Conservation (phyloP, 2,113 vertebrate species). For the Terrapene triunguis region DNA sequence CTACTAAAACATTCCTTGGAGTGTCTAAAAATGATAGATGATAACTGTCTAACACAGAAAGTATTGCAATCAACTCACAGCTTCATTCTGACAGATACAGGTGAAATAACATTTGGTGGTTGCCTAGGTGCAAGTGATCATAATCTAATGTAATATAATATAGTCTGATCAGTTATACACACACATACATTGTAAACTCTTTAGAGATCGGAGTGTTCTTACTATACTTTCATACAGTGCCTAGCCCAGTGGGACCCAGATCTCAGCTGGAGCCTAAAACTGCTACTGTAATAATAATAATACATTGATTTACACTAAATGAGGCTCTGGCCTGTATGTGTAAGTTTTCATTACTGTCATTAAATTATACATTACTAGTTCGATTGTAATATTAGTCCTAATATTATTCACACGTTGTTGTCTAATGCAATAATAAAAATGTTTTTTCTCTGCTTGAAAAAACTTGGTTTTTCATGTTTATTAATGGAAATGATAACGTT, state of each 20-base stretch:
- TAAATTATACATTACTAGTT: neutral
- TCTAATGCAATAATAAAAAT: neutral
- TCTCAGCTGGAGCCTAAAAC: neutral
- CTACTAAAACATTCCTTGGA: neutral
- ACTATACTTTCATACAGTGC: rapidly evolving
- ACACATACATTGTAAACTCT: rapidly evolving
- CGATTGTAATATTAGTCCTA: neutral
- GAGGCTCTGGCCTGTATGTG: neutral
- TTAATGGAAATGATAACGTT: neutral
- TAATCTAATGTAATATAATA: neutral
- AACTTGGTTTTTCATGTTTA: neutral
- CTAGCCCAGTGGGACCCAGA: rapidly evolving
- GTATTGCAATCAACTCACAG: neutral
- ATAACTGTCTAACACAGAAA: neutral
- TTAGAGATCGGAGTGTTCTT: rapidly evolving
- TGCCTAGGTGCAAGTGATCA: neutral
- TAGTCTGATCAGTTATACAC: neutral
- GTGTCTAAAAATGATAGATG: neutral
- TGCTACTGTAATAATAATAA: neutral
- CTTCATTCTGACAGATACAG: neutral
- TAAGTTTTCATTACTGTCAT: neutral
- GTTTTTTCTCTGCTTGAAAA: neutral
- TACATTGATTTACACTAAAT: neutral
- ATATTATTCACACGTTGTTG: neutral
- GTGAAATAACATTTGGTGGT: neutral